Percentiles rank a stretch among this genome's conserved stretches.
Evolutionary conservation across 1,140 invertebrate genomes (phyloP).

Genomic region (Drosophila melanica): DNA sequence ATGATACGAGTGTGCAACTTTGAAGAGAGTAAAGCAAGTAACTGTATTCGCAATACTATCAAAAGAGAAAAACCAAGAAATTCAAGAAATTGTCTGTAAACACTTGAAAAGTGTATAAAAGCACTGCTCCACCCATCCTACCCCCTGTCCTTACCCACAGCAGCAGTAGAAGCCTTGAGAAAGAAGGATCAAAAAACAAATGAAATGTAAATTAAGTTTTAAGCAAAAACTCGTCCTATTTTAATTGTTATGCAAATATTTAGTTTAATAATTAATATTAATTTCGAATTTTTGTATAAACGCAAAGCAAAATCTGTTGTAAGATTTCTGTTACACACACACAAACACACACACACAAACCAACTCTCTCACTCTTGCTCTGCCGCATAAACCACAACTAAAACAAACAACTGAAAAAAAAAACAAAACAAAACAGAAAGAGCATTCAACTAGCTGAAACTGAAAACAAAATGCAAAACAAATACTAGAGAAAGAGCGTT

Average conservation of each 20-base stretch:
- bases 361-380: slow-evolving; percentile 23
- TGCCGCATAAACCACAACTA: slow-evolving; percentile 21
- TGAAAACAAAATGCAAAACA: slow-evolving; percentile 16
- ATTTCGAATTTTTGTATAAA: slow-evolving; percentile 52
- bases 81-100: slow-evolving; percentile 4
- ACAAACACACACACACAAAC: slow-evolving; percentile 5
- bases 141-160: neutral
- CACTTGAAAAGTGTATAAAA: slow-evolving; percentile 19
- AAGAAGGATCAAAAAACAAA: slow-evolving; percentile 16
- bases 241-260: slow-evolving; percentile 66
- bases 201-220: slow-evolving; percentile 41
- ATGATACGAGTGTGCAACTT: slow-evolving; percentile 25
- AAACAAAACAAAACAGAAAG: slow-evolving; percentile 23
- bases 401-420: too few relatives aligned
- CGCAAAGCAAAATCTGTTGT: slow-evolving; percentile 71
- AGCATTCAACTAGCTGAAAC: slow-evolving; percentile 37
- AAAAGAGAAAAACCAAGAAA: slow-evolving; percentile 18
- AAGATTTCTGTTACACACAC: slow-evolving; percentile 58
- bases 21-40: neutral
- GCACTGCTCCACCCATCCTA: neutral
- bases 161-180: slow-evolving; percentile 3
- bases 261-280: slow-evolving; percentile 60
- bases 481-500: slow-evolving; percentile 15
- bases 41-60: neutral
- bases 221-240: slow-evolving; percentile 70